Conservation (phyloP, 2,888 invertebrate genomes). For the Philopedon plagiatum region DNA sequence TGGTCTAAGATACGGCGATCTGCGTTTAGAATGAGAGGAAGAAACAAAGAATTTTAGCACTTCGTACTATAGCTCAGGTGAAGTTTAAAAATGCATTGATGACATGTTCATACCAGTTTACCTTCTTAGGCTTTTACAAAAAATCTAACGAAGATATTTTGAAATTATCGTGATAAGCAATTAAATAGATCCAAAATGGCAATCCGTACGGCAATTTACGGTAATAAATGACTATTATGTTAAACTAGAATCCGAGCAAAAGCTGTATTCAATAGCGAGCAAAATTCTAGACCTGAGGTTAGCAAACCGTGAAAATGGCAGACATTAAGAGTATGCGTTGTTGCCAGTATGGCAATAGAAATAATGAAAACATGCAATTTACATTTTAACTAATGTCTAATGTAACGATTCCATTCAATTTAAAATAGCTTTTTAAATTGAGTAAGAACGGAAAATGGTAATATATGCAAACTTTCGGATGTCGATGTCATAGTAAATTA, state of each 20-base stretch:
- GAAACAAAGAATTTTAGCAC: too few species aligned
- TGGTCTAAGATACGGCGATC: too few species aligned
- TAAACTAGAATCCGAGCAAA: constrained; percentile 30
- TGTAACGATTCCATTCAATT: not conserved
- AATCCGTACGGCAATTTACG: constrained; percentile 37
- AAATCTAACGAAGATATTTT: constrained; percentile 9
- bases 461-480: not conserved
- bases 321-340: constrained; percentile 43
- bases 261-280: constrained; percentile 31
- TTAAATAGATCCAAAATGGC: constrained; percentile 43
- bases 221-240: constrained; percentile 40
- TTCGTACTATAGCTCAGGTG: too few species aligned
- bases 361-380: constrained; percentile 43
- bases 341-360: constrained; percentile 29
- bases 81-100: not conserved
- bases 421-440: not conserved
- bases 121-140: not conserved
- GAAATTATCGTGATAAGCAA: constrained; percentile 21
- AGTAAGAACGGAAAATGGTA: not conserved
- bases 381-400: constrained; percentile 45
- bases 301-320: constrained; percentile 49
- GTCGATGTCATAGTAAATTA: too few species aligned
- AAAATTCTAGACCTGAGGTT: constrained; percentile 36
- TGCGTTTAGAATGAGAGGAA: too few species aligned
- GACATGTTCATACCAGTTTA: not conserved